Evolutionary conservation across 2,888 invertebrate species (phyloP).

Genomic region (Idaea dimidiata): DNA sequence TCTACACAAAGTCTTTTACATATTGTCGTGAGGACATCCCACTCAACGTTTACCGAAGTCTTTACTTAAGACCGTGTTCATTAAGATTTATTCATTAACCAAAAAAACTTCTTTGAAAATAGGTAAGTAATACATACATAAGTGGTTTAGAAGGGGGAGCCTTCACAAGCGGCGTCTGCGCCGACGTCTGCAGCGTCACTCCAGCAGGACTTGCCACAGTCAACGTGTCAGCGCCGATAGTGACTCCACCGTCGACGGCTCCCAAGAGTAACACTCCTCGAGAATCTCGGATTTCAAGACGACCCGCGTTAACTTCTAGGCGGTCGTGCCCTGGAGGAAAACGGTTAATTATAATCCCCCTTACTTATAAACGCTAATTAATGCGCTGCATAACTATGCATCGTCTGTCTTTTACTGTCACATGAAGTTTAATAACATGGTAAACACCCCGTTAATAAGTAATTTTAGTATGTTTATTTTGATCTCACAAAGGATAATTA

Average conservation of each 20-base stretch:
- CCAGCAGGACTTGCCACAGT: constrained; percentile 92
- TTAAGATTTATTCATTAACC: neutral
- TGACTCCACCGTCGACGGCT: constrained; percentile 88
- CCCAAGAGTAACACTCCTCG: constrained; percentile 89
- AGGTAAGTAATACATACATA: constrained; percentile 80
- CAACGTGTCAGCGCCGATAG: constrained; percentile 90
- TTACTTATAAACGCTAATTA: too few relatives aligned
- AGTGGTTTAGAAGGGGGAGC: constrained; percentile 92
- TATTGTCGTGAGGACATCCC: too few relatives aligned
- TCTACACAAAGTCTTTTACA: too few relatives aligned
- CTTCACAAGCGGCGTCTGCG: constrained; percentile 91
- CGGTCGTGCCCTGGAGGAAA: constrained; percentile 86
- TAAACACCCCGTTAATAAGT: too few relatives aligned
- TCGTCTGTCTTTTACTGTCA: too few relatives aligned
- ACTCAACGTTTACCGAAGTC: too few relatives aligned
- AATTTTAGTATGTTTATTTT: too few relatives aligned
- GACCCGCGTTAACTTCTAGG: constrained; percentile 88
- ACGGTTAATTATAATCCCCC: too few relatives aligned
- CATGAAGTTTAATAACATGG: too few relatives aligned
- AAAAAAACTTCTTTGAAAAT: neutral
- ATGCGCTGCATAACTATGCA: too few relatives aligned
- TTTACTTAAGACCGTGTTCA: neutral
- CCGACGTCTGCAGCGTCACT: constrained; percentile 90
- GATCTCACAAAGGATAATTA: too few relatives aligned
- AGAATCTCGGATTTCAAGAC: constrained; percentile 90